Evolutionary conservation across 2,888 invertebrate species (phyloP).

Genomic region (Lissocephala sabroskyi): DNA sequence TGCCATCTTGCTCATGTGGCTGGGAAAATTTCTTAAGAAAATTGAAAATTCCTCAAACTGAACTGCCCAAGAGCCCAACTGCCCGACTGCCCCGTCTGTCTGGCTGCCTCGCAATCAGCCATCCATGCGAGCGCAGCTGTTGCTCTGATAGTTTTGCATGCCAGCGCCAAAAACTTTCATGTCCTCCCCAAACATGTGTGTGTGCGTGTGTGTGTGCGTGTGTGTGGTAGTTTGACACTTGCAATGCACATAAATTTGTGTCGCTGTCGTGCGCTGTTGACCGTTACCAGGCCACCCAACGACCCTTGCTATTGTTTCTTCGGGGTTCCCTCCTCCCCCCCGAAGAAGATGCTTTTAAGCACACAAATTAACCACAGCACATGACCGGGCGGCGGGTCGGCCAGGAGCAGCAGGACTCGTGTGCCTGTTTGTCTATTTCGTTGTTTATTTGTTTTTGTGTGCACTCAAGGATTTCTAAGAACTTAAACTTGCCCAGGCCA

Average conservation of each 20-base stretch:
- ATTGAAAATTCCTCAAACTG: conserved; percentile 64
- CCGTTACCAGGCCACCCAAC: conserved; percentile 3
- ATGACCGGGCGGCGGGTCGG: conserved; percentile 34
- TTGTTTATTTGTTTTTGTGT: conserved; percentile 69
- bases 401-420: conserved; percentile 1
- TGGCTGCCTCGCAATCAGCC: no score
- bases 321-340: no score
- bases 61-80: conserved; percentile 16
- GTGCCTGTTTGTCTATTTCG: conserved; percentile 53
- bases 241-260: conserved; percentile 52
- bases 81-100: background rate
- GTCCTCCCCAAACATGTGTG: conserved; percentile 9
- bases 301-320: no score
- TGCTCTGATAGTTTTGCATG: conserved; percentile 1
- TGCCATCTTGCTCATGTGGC: background rate
- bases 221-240: conserved; percentile 67
- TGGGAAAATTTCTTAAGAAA: conserved; percentile 59
- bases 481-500: conserved; percentile 66
- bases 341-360: conserved; percentile 70
- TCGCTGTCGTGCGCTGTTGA: conserved; percentile 26
- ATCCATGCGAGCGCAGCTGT: no score
- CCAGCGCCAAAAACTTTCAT: conserved; percentile 9
- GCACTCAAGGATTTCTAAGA: conserved; percentile 70
- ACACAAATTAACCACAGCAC: conserved; percentile 70
- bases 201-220: conserved; percentile 4